Evolutionary conservation across 2,113 vertebrate genomes (phyloP), one percentile per base, ranked within the genome.

Genomic region (Salminus brasiliensis): DNA sequence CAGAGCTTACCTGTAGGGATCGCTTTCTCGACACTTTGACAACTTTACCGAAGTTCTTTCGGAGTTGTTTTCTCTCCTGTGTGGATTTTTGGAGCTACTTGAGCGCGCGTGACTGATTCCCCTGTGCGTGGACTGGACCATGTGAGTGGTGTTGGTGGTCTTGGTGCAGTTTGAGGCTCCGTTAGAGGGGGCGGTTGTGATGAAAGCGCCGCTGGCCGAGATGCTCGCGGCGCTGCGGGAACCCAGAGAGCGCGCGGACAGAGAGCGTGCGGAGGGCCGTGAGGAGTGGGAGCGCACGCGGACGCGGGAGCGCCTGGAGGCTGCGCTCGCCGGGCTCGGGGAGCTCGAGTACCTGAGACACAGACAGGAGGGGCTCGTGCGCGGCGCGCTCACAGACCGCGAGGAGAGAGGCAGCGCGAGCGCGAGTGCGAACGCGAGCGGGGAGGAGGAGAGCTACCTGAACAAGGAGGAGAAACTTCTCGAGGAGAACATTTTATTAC

Each of bases 401-500:
- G 52, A 85, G 68, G 53, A 91, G 86, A 62, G 30, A 60, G 43
- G 45, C 55, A 34, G 62, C 5, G 15, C 47, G 47, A 47, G 45
- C 39, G 39, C 39, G 67, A 41, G n/a, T 11, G 39, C 39, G 67
- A 41, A n/a, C n/a, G n/a, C n/a, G n/a, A 53, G 29, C 4, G 87
- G 69, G 8, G 78, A 73, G 21, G 81, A 88, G 78, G 86, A 87
- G 36, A 86, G 57, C 49, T 87, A 90, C 63, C 91, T 91, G 80
- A 95, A 92, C 85, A 88, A 93, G 63, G 95, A 96, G 91, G 96
- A 96, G 90, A 95, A 94, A 90, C 92, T 95, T 88, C 81, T 96
- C 88, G 95, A 96, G 91, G 95, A 97, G 87, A 96, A 96, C 88
- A 95, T 97, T 87, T 87, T 95, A 62, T 93, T 97, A 74, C 90